phyloP scores from a whole-genome alignment of 2,113 vertebrate genomes.

The Isurus oxyrinchus region DNA sequence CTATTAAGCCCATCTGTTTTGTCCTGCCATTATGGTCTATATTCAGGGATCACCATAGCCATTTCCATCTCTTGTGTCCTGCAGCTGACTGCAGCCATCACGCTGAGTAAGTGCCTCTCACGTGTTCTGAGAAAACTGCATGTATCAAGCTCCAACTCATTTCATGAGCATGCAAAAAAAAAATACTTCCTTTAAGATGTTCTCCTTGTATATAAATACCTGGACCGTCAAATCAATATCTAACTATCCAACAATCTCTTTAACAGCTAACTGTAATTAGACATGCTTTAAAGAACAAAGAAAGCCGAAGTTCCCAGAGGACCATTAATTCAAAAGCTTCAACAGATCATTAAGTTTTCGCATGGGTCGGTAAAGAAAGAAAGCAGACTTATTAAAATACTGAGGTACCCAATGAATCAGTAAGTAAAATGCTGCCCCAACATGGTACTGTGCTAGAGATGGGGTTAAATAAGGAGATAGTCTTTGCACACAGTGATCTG shows the following conservation, averaged over 20 bases:
- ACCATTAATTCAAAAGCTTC: neutral
- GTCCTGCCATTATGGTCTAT: neutral
- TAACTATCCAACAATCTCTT: neutral
- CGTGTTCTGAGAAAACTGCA: neutral
- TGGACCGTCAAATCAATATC: neutral
- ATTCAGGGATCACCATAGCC: neutral
- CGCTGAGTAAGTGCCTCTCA: neutral
- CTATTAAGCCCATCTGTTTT: neutral
- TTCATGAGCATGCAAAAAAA: neutral
- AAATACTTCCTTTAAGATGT: neutral
- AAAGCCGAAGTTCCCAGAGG: neutral
- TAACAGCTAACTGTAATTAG: neutral
- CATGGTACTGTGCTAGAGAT: neutral
- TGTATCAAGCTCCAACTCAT: neutral
- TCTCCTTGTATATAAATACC: neutral
- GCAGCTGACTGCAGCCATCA: neutral
- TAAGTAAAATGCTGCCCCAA: neutral
- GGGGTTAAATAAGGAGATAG: neutral
- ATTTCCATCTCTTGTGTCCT: neutral
- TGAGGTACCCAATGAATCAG: neutral
- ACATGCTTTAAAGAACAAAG: neutral
- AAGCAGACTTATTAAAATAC: conserved; percentile 1
- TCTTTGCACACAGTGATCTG: neutral
- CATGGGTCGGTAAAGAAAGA: neutral
- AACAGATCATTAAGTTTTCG: neutral